Conservation (phyloP, 2,113 vertebrate genomes). For the Condylura cristata region DNA sequence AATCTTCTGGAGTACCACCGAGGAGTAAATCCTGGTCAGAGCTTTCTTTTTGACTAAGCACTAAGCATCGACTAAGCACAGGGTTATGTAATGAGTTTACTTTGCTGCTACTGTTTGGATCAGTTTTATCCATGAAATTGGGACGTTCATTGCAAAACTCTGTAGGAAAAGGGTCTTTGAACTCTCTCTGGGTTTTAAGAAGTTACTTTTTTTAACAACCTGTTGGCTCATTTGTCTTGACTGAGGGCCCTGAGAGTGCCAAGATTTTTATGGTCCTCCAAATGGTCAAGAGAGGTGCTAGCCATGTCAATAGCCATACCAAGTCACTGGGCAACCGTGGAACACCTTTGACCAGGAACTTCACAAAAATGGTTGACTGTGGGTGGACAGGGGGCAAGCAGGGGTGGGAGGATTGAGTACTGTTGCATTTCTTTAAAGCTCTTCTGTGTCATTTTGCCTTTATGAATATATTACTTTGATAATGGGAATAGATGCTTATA, state of each 20-base stretch:
- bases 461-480: neutral
- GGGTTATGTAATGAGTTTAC: no score
- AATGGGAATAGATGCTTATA: neutral
- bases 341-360: neutral
- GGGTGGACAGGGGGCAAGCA: no score
- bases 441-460: neutral
- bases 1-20: neutral
- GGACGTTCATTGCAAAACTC: neutral
- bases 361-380: neutral
- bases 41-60: neutral
- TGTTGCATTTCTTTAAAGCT: no score
- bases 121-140: neutral
- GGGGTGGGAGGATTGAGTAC: no score
- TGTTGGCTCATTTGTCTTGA: neutral
- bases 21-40: neutral
- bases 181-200: neutral
- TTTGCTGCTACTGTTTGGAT: neutral
- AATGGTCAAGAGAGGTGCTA: neutral
- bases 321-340: no score
- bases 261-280: neutral
- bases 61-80: neutral
- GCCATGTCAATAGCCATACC: neutral
- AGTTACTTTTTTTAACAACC: neutral
- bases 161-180: neutral
- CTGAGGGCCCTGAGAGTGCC: neutral